Evolutionary conservation across 2,888 invertebrate species (phyloP).

Genomic region (Eupithecia insigniata): DNA sequence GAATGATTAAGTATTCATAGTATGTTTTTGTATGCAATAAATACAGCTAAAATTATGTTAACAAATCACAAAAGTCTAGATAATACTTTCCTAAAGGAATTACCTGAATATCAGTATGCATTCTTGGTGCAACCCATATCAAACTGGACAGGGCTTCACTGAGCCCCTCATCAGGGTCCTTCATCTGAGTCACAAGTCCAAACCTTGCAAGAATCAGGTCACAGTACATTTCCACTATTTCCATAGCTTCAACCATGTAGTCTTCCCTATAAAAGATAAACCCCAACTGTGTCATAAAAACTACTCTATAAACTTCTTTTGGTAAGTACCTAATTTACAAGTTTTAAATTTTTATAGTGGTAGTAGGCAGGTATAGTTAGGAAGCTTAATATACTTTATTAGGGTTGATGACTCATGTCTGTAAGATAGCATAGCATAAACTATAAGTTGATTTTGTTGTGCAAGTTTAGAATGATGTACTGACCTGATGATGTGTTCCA

Average conservation of each 20-base stretch:
- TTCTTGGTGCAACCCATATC: slow-evolving; percentile 98
- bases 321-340: background rate
- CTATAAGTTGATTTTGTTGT: background rate
- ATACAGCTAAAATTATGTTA: too few species aligned
- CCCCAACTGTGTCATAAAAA: background rate
- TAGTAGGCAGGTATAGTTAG: too few species aligned
- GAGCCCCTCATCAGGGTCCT: slow-evolving; percentile 97
- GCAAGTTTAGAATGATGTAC: slow-evolving; percentile 23
- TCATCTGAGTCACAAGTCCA: slow-evolving; percentile 98
- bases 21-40: too few species aligned
- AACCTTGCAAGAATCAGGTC: slow-evolving; percentile 97
- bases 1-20: too few species aligned
- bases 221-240: slow-evolving; percentile 99
- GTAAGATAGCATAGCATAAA: background rate
- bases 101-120: slow-evolving; percentile 92
- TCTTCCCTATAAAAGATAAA: slow-evolving; percentile 90
- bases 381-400: background rate
- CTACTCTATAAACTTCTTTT: background rate
- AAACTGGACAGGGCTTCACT: slow-evolving; percentile 97
- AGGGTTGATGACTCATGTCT: slow-evolving; percentile 8
- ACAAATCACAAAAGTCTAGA: too few species aligned
- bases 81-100: background rate
- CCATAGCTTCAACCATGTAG: slow-evolving; percentile 99
- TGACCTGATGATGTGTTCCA: slow-evolving; percentile 97
- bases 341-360: background rate